Evolutionary conservation across 2,797 vertebrate genomes (phyloP).

Genomic region (Calcarius lapponicus): DNA sequence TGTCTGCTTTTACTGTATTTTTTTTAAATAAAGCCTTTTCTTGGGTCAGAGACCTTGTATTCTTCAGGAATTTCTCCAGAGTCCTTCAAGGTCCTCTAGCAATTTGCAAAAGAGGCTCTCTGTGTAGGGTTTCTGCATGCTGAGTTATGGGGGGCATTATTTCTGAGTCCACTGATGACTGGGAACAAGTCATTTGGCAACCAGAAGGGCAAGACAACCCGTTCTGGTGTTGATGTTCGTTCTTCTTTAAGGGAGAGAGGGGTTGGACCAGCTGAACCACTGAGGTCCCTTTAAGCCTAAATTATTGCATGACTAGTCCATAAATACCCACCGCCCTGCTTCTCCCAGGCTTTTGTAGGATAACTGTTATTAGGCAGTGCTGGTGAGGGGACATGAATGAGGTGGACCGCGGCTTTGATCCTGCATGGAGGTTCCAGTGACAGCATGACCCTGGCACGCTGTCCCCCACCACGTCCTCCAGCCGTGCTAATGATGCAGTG

Average conservation of each 20-base stretch:
- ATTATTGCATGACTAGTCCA: not conserved
- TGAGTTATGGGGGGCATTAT: not conserved
- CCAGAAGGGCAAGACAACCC: not conserved
- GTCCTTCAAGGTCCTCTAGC: not conserved
- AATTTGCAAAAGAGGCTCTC: not conserved
- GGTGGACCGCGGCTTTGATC: constrained; percentile 36
- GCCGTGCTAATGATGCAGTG: not conserved
- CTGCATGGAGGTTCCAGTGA: not conserved
- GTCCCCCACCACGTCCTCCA: not conserved
- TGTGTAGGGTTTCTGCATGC: not conserved
- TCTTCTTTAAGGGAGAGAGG: constrained; percentile 12
- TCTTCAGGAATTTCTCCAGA: not conserved
- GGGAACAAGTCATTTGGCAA: not conserved
- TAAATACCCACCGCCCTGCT: not conserved
- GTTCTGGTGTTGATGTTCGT: not conserved
- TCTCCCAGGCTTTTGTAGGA: not conserved
- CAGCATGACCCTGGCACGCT: constrained; percentile 24
- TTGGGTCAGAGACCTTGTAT: not conserved
- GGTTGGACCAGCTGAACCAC: not conserved
- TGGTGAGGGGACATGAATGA: not conserved
- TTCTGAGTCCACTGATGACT: not conserved
- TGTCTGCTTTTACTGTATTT: not conserved
- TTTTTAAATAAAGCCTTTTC: not conserved
- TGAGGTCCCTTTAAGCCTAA: constrained; percentile 14
- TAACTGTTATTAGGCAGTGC: constrained; percentile 1